Base-by-base conservation (phyloP, 2,888 invertebrate species). In the Euplagia quadripunctaria region DNA sequence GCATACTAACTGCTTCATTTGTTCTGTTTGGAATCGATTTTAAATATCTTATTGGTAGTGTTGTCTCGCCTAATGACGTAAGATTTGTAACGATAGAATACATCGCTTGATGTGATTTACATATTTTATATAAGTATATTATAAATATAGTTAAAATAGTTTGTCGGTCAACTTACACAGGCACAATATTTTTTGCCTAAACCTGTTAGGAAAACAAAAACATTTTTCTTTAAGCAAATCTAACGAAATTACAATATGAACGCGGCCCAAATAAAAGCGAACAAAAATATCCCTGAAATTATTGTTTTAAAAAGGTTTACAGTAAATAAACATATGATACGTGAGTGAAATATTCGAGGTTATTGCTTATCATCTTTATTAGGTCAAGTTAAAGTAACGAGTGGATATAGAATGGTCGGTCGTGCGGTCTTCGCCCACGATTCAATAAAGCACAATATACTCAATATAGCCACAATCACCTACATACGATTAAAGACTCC, bases 1-100 rank as follows among this genome's bases (percentile, higher is more conserved):
- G 92, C 92, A 93, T 93, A 90, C 85, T 82, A 89, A 93, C 83
- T 78, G 82, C 87, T 87, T 90, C 83, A 92, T 93, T 92, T 79
- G 75, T 79, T 79, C 70, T 72, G 87, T 81, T 88, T 88, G 82
- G 86, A 85, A 82, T 87, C 79, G 82, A 85, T 86, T 84, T 79
- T 78, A 83, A 83, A 82, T 84, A 81, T 85, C 80, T 80, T 77
- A 80, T 81, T 81, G 78, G 78, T 80, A 78, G 78, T 79, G 68
- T 68, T 73, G 76, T 49, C 79, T 77, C 76, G 77, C 72, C 72
- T 84, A 77, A 79, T 85, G 82, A 85, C 81, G 84, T 80, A 83
- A 83, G 75, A 78, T 85, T 78, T 82, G 78, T 75, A 41, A 73
- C 68, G 74, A 77, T 75, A 64, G 61, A 71, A 65, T 73, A 58